phyloP scores from a whole-genome alignment of 2,797 vertebrate genomes.

The Chromobotia macracanthus region DNA sequence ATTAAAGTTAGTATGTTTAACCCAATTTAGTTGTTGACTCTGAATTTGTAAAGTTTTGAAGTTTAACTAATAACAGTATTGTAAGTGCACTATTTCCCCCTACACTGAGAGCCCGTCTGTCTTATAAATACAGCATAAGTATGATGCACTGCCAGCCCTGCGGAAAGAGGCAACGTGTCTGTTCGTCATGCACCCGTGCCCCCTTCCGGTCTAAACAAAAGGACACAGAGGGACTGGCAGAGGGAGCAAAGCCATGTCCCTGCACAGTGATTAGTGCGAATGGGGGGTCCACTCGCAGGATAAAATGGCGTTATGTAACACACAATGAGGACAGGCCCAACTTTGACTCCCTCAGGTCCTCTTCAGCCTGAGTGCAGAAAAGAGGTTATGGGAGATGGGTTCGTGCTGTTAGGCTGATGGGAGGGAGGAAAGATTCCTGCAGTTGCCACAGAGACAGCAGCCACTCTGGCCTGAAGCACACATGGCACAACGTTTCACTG shows the following conservation, averaged over 20 bases:
- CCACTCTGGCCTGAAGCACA: background rate
- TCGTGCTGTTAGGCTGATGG: background rate
- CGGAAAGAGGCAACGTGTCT: slow-evolving; percentile 33
- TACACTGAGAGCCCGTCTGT: background rate
- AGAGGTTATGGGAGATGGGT: slow-evolving; percentile 6
- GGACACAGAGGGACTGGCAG: slow-evolving; percentile 34
- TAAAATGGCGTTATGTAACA: slow-evolving; percentile 42
- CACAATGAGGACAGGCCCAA: slow-evolving; percentile 1
- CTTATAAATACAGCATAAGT: slow-evolving; percentile 40
- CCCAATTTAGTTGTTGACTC: background rate
- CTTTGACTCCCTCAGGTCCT: slow-evolving; percentile 24
- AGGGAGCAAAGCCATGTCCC: slow-evolving; percentile 7
- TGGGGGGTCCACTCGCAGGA: slow-evolving; percentile 15
- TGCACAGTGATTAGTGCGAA: slow-evolving; percentile 34
- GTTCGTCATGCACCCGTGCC: slow-evolving; percentile 8
- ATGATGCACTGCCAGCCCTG: slow-evolving; percentile 45
- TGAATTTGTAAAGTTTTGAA: too few species aligned
- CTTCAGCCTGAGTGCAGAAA: slow-evolving; percentile 13
- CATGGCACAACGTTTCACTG: background rate
- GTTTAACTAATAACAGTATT: too few species aligned
- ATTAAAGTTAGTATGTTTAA: background rate
- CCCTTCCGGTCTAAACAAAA: slow-evolving; percentile 46
- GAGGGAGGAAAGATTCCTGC: background rate
- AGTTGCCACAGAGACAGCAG: background rate
- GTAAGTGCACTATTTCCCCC: background rate